A percentile compares a stretch with the other conserved stretches of the same genome.
These are phyloP conservation scores for Spilarctia lutea DNA, from an alignment of 2,888 invertebrate genomes.

Conservation along the genomic window DNA sequence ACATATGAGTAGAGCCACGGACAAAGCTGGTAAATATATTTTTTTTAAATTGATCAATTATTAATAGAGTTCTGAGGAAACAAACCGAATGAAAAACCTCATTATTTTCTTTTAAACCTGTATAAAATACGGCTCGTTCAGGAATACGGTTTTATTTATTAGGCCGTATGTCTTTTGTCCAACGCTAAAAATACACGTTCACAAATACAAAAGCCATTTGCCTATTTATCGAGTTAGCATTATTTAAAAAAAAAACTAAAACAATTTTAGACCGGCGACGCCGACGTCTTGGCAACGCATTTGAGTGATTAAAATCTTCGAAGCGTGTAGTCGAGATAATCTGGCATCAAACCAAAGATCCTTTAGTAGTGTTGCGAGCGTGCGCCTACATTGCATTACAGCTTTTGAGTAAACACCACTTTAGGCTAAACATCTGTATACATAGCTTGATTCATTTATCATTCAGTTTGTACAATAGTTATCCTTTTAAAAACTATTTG, in stretches of 20 bases:
- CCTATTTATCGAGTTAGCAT: neutral
- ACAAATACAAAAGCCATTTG: neutral
- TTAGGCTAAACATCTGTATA: neutral
- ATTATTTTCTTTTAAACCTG: too few species aligned
- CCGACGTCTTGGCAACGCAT: conserved; percentile 71
- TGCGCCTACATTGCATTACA: conserved; percentile 29
- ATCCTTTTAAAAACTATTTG: neutral
- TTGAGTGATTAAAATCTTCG: conserved; percentile 78
- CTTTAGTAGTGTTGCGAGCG: conserved; percentile 33
- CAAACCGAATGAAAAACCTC: too few species aligned
- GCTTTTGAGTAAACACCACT: neutral
- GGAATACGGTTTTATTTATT: neutral
- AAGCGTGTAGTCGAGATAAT: conserved; percentile 73
- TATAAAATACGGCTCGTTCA: too few species aligned
- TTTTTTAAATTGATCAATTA: too few species aligned
- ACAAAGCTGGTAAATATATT: too few species aligned
- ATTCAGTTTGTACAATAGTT: neutral
- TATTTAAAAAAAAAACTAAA: conserved; percentile 35
- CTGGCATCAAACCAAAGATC: conserved; percentile 74
- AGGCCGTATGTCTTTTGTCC: neutral
- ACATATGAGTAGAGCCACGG: too few species aligned
- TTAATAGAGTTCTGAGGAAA: too few species aligned
- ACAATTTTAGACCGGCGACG: conserved; percentile 29
- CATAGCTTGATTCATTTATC: neutral
- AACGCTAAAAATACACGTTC: neutral